Percentiles rank a stretch among this genome's conserved stretches.
Conservation (phyloP, 37 sponge, comb jelly and placozoan species). For the Aplysina aerophoba region DNA sequence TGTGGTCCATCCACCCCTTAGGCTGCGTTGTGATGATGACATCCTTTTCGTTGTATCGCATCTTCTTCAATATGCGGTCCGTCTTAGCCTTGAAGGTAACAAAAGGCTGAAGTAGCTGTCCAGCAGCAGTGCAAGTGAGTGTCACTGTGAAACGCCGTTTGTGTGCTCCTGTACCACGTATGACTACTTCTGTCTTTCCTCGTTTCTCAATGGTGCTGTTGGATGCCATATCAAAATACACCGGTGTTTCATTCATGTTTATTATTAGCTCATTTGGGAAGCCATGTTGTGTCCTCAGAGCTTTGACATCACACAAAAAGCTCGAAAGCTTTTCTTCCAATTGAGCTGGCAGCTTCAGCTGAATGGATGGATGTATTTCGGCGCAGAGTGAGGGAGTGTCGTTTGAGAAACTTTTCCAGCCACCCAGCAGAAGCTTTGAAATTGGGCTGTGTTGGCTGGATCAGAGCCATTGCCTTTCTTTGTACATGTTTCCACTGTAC, state of each 20-base stretch:
- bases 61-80: neutral
- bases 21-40: neutral
- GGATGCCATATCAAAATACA: neutral
- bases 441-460: neutral
- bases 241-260: too few species aligned
- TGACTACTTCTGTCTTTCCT: too few species aligned
- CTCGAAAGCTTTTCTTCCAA: neutral
- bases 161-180: neutral
- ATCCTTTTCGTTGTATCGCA: neutral
- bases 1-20: neutral
- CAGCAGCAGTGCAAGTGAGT: neutral
- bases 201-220: neutral
- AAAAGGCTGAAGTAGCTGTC: neutral
- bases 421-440: neutral
- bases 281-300: neutral
- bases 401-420: neutral
- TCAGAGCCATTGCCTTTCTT: neutral
- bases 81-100: neutral
- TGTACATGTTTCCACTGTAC: neutral
- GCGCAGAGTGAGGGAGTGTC: neutral
- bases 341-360: neutral
- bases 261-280: neutral
- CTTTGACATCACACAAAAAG: neutral
- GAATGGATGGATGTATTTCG: too few species aligned
- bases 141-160: neutral